Conservation (phyloP, 2,797 vertebrate species). For the Neosalanx taihuensis region DNA sequence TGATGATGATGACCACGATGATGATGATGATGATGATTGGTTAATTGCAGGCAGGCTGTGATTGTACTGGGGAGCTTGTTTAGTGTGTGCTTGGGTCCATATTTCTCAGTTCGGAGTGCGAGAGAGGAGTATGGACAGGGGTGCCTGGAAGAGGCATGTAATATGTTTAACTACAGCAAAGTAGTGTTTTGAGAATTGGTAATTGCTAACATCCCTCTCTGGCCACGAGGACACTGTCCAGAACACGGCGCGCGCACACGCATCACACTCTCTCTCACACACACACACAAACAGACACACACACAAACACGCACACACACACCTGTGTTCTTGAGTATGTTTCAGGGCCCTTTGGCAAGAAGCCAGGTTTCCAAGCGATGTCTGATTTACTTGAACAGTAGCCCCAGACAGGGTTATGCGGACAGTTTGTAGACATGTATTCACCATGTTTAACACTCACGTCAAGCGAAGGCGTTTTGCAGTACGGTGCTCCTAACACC, state of each 20-base stretch:
- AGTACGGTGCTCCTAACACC: too few relatives aligned
- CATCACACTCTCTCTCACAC: conserved; percentile 20
- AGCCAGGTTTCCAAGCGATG: conserved; percentile 41
- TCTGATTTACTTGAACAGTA: conserved; percentile 48
- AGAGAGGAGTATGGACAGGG: conserved; percentile 47
- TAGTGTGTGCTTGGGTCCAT: conserved; percentile 28
- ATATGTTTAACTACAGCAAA: conserved; percentile 82
- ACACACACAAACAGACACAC: conserved; percentile 10
- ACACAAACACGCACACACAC: not conserved
- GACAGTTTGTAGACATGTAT: conserved; percentile 27
- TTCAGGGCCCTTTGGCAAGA: conserved; percentile 25
- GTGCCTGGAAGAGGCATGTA: conserved; percentile 76
- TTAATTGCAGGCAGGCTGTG: conserved; percentile 75
- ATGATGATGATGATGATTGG: conserved; percentile 71
- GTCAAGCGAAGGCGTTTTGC: too few relatives aligned
- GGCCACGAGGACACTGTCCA: conserved; percentile 82
- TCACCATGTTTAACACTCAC: not conserved
- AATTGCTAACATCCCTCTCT: conserved; percentile 90
- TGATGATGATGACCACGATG: conserved; percentile 63
- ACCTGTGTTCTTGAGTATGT: conserved; percentile 21
- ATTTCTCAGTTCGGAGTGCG: conserved; percentile 61
- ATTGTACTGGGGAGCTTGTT: conserved; percentile 49
- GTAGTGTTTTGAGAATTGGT: conserved; percentile 88
- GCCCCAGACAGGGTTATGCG: conserved; percentile 20
- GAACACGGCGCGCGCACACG: conserved; percentile 55